Evolutionary conservation across 2,888 invertebrate genomes (phyloP), one percentile per base, ranked within the genome.

Genomic region (Gonocerus acuteangulatus): DNA sequence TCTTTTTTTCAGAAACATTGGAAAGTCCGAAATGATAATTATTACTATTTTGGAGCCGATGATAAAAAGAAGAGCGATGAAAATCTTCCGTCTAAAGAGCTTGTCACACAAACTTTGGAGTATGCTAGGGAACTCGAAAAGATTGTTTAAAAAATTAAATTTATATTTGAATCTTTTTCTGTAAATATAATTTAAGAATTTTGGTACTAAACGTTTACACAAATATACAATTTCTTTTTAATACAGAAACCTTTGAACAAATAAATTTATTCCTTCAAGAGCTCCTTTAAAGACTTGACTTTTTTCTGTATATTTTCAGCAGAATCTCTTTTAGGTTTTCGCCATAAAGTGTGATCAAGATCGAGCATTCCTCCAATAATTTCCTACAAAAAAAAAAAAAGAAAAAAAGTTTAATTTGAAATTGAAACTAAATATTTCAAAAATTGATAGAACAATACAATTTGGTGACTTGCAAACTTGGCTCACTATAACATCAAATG

Each of bases 111-210:
- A 74, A 90, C 93, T 16, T 89, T 99, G 69, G 93, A 92, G 73
- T 99, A 99, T 76, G 99, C 97, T 2, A 85, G 89, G 72, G 96
- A 99, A 79, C 81, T 99, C 69, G 97, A 99, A 78, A 97, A 95
- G 95, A 99, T 99, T 79, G 96, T 99, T 65, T 97, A 87, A 82
- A 36, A 13, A 32, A 27, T 15, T 48, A 19, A 36, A 6, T 2
- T 27, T 27, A 39, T 42, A 49, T 54, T 51, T 60, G 34, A 11
- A 27, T 39, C 16, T 49, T 60, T 49, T 18, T 54, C 13, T 54
- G 54, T 61, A 61, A 32, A 56, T 21, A 47, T 47, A 18, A 47
- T 21, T 47, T 47, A 18, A n/a, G 7, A 22, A 47, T 47, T 47
- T 47, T 27, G 27, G 4, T 27, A 27, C 27, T 27, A 9, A 27